Evolutionary conservation across 2,888 invertebrate genomes (phyloP).

Genomic region (Octodonta nipae): DNA sequence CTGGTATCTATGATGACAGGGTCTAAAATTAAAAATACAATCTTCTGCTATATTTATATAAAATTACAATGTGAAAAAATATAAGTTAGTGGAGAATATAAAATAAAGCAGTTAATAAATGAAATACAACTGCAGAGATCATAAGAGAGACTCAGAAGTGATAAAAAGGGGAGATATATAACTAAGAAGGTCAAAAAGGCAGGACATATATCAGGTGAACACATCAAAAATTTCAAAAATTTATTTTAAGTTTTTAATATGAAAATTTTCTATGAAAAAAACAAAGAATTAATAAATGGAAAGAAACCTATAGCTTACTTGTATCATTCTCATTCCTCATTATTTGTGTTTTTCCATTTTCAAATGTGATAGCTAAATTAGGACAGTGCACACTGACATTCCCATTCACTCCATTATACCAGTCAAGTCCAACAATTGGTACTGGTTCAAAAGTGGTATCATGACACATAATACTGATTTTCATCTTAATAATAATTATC

Average conservation of each 20-base stretch:
- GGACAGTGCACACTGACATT: slow-evolving; percentile 55
- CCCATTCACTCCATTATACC: slow-evolving; percentile 73
- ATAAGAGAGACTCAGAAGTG: too few species aligned
- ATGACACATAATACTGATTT: slow-evolving; percentile 52
- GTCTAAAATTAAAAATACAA: slow-evolving; percentile 39
- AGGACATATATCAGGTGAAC: too few species aligned
- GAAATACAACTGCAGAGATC: too few species aligned
- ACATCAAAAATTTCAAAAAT: too few species aligned
- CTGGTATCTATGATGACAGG: slow-evolving; percentile 73
- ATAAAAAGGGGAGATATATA: too few species aligned
- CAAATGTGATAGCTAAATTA: slow-evolving; percentile 74
- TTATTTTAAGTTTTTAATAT: too few species aligned
- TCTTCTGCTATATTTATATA: neutral
- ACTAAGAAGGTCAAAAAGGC: too few species aligned
- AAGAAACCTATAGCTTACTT: too few species aligned
- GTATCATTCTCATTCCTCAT: slow-evolving; percentile 85
- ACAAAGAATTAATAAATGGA: too few species aligned
- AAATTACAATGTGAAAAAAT: neutral
- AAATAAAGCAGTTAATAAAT: too few species aligned
- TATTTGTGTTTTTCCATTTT: slow-evolving; percentile 73
- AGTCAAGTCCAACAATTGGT: slow-evolving; percentile 64
- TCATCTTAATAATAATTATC: slow-evolving; percentile 46
- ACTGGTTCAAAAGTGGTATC: slow-evolving; percentile 26
- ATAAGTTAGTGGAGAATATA: too few species aligned
- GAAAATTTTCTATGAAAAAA: too few species aligned